These are phyloP conservation scores for Cottus gobio DNA, from an alignment of 2,113 vertebrate species.

Conservation along the genomic window DNA sequence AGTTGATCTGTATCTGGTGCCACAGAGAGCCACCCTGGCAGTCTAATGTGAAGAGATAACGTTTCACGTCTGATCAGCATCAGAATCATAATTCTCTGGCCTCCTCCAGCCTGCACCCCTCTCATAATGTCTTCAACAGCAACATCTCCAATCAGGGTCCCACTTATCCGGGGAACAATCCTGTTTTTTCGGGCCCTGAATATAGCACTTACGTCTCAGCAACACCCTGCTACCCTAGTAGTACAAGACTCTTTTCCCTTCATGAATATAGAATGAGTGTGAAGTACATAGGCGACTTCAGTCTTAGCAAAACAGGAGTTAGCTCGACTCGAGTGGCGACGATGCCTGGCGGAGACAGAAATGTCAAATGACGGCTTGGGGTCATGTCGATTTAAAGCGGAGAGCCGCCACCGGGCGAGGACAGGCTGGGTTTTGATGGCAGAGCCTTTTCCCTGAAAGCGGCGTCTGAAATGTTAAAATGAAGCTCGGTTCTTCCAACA, in stretches of 20 bases:
- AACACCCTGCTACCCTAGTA: conserved; percentile 20
- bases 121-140: conserved; percentile 25
- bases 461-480: conserved; percentile 50
- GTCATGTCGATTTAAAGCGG: conserved; percentile 20
- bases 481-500: conserved; percentile 29
- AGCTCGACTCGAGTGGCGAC: neutral
- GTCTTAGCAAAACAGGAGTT: conserved; percentile 29
- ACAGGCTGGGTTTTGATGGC: conserved; percentile 9
- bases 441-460: conserved; percentile 15
- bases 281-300: conserved; percentile 33
- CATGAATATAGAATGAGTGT: conserved; percentile 68
- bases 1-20: conserved; percentile 54
- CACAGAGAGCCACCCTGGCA: conserved; percentile 42
- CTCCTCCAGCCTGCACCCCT: conserved; percentile 15
- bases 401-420: neutral
- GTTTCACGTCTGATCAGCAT: conserved; percentile 64
- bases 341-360: conserved; percentile 15
- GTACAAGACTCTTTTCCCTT: conserved; percentile 32
- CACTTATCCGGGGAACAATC: neutral
- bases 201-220: conserved; percentile 23
- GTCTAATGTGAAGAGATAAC: conserved; percentile 65
- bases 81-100: conserved; percentile 53
- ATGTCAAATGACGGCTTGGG: conserved; percentile 8
- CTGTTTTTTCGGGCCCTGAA: conserved; percentile 32
- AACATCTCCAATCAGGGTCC: conserved; percentile 16